phyloP scores from a whole-genome alignment of 2,797 vertebrate genomes.

The Rhabdomys pumilio region DNA sequence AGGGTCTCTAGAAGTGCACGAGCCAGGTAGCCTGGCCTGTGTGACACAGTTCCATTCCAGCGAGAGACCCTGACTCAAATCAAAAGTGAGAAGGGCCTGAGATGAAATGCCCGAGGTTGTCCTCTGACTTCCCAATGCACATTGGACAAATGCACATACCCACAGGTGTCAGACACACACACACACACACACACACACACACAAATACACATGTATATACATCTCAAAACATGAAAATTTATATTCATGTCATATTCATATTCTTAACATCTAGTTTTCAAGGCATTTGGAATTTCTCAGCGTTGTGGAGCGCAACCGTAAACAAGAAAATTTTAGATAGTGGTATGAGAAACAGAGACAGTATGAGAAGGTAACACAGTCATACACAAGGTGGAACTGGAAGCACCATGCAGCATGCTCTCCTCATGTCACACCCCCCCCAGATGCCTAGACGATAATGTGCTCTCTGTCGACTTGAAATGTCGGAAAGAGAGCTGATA shows the following conservation, averaged over 20 bases:
- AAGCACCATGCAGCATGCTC: accelerated
- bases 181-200: neutral
- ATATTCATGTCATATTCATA: neutral
- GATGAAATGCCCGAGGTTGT: neutral
- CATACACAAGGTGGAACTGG: accelerated
- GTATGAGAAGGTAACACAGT: neutral
- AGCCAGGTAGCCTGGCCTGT: neutral
- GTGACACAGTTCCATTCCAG: neutral
- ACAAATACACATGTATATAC: neutral
- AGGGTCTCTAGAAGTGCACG: neutral
- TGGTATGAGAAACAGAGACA: neutral
- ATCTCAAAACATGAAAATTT: neutral
- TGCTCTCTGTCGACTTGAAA: neutral
- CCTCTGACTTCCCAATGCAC: neutral
- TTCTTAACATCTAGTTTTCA: neutral
- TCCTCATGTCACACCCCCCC: neutral
- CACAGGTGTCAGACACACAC: neutral
- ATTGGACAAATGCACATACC: neutral
- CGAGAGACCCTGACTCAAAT: neutral
- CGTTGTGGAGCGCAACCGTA: neutral
- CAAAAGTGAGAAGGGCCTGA: neutral
- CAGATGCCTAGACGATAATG: neutral
- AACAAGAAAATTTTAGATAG: constrained; percentile 17
- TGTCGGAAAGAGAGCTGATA: neutral
- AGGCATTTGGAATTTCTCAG: neutral